Evolutionary conservation across 2,113 vertebrate species (phyloP).

Genomic region (Chrysochloris asiatica): DNA sequence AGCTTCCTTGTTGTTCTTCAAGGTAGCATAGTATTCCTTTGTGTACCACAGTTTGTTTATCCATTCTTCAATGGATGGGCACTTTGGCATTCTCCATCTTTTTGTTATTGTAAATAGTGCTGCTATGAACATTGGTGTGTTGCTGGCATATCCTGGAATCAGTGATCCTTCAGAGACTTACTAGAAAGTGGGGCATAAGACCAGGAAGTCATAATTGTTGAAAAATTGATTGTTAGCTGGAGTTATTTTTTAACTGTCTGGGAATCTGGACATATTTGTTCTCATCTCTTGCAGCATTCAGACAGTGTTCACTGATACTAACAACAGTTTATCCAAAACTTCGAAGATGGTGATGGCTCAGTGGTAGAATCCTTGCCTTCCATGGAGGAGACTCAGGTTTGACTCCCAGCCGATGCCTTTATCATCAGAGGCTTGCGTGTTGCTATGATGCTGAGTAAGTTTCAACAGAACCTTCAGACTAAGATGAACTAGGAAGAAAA

Average conservation of each 20-base stretch:
- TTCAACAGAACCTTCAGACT: not conserved
- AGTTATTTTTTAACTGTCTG: slow-evolving; percentile 9
- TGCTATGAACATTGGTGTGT: too few species aligned
- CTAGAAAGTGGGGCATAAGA: not conserved
- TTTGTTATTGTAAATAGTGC: too few species aligned
- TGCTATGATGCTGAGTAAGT: too few species aligned
- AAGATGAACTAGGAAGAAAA: not conserved
- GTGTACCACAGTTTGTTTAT: too few species aligned
- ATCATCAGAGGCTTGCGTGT: too few species aligned
- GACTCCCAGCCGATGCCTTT: not conserved
- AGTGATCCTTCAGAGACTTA: not conserved
- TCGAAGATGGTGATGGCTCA: not conserved
- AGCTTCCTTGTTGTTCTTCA: too few species aligned
- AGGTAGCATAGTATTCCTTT: too few species aligned
- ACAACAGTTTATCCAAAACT: not conserved
- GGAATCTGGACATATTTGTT: not conserved
- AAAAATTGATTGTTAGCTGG: not conserved
- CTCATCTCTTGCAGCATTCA: not conserved
- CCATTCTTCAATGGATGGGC: too few species aligned
- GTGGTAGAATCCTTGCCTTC: not conserved
- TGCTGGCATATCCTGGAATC: not conserved
- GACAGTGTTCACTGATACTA: not conserved
- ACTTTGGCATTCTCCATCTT: too few species aligned
- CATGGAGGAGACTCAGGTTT: not conserved
- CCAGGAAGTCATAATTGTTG: not conserved